A percentile compares a stretch with the other conserved stretches of the same genome.
Evolutionary conservation across 2,888 invertebrate species (phyloP).

Genomic region (Lasius fuliginosus): DNA sequence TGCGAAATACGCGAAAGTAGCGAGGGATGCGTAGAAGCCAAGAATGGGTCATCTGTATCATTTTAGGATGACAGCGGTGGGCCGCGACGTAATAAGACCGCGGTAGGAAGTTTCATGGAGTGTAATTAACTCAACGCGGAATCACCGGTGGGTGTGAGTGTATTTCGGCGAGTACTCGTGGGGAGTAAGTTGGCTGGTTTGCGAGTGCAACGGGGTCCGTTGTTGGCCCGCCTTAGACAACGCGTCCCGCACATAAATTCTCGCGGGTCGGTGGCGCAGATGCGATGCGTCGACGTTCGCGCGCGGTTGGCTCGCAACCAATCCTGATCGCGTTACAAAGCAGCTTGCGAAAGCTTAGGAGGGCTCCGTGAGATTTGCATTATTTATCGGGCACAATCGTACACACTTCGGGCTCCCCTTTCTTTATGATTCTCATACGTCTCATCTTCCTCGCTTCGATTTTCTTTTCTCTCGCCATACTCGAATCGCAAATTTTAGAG

Average conservation of each 20-base stretch:
- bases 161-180: constrained; percentile 28
- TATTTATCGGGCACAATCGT: constrained; percentile 60
- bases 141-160: constrained; percentile 47
- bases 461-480: neutral
- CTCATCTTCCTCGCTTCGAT: neutral
- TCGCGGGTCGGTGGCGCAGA: constrained; percentile 62
- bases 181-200: constrained; percentile 63
- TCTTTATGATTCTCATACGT: constrained; percentile 23
- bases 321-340: constrained; percentile 73
- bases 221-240: constrained; percentile 56
- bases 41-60: constrained; percentile 69
- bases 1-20: constrained; percentile 26
- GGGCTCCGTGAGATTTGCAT: constrained; percentile 54
- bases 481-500: neutral
- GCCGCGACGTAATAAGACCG: constrained; percentile 71
- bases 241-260: constrained; percentile 65
- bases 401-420: constrained; percentile 2
- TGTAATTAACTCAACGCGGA: constrained; percentile 74
- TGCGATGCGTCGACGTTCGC: constrained; percentile 66
- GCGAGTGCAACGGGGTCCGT: constrained; percentile 63
- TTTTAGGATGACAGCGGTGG: constrained; percentile 69
- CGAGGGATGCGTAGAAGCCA: constrained; percentile 25
- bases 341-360: constrained; percentile 61
- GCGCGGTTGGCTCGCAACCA: constrained; percentile 69
- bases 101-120: constrained; percentile 66